These are phyloP conservation scores for Leucoptera coffeella DNA, from an alignment of 2,888 invertebrate species.

Conservation along the genomic window DNA sequence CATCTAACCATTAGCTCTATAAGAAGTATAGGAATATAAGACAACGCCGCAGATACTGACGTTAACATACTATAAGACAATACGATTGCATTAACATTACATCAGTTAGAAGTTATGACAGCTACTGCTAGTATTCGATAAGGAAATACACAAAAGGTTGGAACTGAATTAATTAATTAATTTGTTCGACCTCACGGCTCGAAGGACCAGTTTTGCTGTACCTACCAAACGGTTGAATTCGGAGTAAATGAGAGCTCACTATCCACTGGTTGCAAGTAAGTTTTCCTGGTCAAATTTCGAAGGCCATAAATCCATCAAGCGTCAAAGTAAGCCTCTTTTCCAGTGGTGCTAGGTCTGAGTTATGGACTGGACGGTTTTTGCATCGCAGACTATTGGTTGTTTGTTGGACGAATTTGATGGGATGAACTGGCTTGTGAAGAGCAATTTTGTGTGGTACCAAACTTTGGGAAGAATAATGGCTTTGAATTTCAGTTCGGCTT, in stretches of 20 bases:
- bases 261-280: too few relatives aligned
- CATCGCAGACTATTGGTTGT: conserved; percentile 1
- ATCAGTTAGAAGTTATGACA: too few relatives aligned
- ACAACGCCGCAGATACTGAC: too few relatives aligned
- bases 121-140: conserved; percentile 1
- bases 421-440: too few relatives aligned
- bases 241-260: too few relatives aligned
- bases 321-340: conserved; percentile 3
- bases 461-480: background rate
- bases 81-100: too few relatives aligned
- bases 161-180: conserved; percentile 3
- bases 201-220: background rate
- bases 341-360: background rate
- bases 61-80: too few relatives aligned
- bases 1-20: too few relatives aligned
- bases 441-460: too few relatives aligned
- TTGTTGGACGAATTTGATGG: too few relatives aligned
- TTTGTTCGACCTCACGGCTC: background rate
- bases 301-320: conserved; percentile 2
- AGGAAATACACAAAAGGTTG: conserved; percentile 1
- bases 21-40: too few relatives aligned
- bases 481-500: background rate
- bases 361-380: conserved; percentile 3
- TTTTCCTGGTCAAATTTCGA: conserved; percentile 1
- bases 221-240: too few relatives aligned